Evolutionary conservation across 1,140 invertebrate species (phyloP).

Genomic region (Cheumatopsyche charites): DNA sequence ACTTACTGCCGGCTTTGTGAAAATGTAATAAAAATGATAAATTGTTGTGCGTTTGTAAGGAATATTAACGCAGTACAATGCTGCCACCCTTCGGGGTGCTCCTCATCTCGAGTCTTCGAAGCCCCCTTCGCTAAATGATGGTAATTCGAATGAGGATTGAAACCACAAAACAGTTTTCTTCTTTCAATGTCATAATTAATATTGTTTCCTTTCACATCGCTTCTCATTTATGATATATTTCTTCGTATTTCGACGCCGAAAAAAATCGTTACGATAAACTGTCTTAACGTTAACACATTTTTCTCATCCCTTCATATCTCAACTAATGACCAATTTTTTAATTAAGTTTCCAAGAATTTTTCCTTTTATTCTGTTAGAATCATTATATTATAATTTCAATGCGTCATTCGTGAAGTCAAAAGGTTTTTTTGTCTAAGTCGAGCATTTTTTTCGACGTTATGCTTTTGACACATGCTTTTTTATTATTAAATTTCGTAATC

Average conservation of each 20-base stretch:
- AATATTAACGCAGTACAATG: slow-evolving; percentile 16
- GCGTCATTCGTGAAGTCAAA: not conserved
- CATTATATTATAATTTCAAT: slow-evolving; percentile 2
- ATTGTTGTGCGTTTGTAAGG: slow-evolving; percentile 26
- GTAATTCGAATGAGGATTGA: slow-evolving; percentile 10
- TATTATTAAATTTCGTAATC: no score
- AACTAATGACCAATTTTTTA: not conserved
- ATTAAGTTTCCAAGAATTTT: not conserved
- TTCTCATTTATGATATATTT: no score
- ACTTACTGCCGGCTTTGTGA: slow-evolving; percentile 25
- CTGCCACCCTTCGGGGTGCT: not conserved
- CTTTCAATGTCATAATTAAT: slow-evolving; percentile 20
- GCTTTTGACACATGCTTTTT: slow-evolving; percentile 10
- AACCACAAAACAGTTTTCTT: not conserved
- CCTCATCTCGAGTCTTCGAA: not conserved
- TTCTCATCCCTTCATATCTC: no score
- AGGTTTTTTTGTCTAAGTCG: not conserved
- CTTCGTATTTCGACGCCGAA: no score
- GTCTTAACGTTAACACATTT: no score
- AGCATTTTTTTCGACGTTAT: not conserved
- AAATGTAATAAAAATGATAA: slow-evolving; percentile 26
- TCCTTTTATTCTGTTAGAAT: not conserved
- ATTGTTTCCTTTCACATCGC: not conserved
- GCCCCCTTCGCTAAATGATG: not conserved
- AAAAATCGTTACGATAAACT: no score